These are phyloP conservation scores for Tetanocera ferruginea DNA, from an alignment of 2,888 invertebrate genomes.

Conservation along the genomic window DNA sequence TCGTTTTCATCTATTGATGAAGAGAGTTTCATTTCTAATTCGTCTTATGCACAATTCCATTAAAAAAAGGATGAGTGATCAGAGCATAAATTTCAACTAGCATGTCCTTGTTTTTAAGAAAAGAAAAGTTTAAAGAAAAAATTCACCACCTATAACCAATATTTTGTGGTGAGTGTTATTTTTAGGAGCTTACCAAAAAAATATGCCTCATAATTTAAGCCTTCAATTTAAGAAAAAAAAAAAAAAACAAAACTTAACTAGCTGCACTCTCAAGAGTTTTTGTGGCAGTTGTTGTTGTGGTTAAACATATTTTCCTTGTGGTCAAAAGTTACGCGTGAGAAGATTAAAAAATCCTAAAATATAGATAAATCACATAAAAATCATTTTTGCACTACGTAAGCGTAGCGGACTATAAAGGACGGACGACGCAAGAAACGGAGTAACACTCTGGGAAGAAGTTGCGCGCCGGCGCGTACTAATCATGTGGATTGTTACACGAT, in stretches of 20 bases:
- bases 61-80: too few species aligned
- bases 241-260: too few species aligned
- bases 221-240: neutral
- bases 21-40: too few species aligned
- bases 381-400: neutral
- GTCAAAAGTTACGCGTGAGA: constrained; percentile 24
- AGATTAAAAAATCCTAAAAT: constrained; percentile 15
- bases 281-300: neutral
- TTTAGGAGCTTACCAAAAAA: neutral
- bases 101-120: too few species aligned
- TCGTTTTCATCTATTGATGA: too few species aligned
- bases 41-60: too few species aligned
- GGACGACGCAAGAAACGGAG: neutral
- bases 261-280: neutral
- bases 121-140: too few species aligned
- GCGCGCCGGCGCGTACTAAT: constrained; percentile 36
- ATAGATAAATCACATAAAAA: constrained; percentile 31
- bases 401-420: neutral
- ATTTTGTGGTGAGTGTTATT: neutral
- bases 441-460: neutral
- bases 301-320: neutral
- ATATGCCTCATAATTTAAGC: neutral
- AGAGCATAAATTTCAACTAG: too few species aligned
- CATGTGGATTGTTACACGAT: constrained; percentile 38
- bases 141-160: neutral